Evolutionary conservation across 2,888 invertebrate genomes (phyloP), one percentile per base, ranked within the genome.

Genomic region (Pterobdella sp.): DNA sequence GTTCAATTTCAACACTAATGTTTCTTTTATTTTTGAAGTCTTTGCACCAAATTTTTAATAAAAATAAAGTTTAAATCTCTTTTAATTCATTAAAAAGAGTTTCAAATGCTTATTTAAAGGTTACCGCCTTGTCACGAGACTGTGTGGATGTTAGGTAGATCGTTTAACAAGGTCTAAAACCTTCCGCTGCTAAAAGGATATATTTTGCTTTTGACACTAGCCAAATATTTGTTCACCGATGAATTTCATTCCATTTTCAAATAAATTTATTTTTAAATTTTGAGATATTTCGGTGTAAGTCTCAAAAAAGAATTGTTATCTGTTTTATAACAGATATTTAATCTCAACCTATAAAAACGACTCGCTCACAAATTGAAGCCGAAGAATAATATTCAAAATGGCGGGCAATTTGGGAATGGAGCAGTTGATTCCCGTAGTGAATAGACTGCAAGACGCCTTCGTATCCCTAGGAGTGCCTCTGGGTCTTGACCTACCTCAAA

Each of bases 371-470:
- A n/a, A n/a, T n/a, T n/a, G n/a, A n/a, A n/a, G n/a, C n/a, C n/a
- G n/a, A n/a, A 26, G n/a, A 4, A 56, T 26, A 56, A 56, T 26
- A n/a, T 4, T 26, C 10, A 26, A 72, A 72, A 77, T 77, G 78
- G 73, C 83, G 73, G 81, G 82, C 71, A 87, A 87, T 80, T 79
- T 81, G 78, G 87, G 87, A 79, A 96, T 98, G 96, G 96, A 97
- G 87, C 91, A 92, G 85, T 89, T 99, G 85, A 98, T 98, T 87
- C 96, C 97, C 78, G 92, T 98, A 84, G 96, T 98, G 85, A 98
- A 98, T 88, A 94, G 93, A 88, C 89, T 98, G 84, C 98, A 98
- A 88, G 98, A 98, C 92, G 97, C 97, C 80, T 98, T 98, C 87
- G 92, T 96, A 80, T 92, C 93, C 85, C 88, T 98, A 86, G 98